phyloP scores from a whole-genome alignment of 2,888 invertebrate genomes.

The Podabrus alpinus region DNA sequence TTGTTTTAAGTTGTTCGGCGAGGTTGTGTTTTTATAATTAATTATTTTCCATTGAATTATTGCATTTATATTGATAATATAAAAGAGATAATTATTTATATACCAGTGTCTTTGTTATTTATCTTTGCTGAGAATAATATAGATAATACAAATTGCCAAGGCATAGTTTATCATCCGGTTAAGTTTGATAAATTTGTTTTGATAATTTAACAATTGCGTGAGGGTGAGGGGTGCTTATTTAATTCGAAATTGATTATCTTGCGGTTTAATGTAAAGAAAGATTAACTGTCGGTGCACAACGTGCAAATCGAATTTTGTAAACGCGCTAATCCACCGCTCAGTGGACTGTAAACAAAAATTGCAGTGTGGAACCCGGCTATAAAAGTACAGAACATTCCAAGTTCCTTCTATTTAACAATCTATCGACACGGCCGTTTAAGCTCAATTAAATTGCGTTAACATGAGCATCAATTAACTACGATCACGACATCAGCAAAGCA shows the following conservation, averaged over 20 bases:
- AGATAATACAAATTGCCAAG: neutral
- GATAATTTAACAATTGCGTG: neutral
- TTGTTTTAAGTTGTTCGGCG: neutral
- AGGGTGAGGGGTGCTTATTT: neutral
- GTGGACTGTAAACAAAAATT: neutral
- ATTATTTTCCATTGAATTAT: neutral
- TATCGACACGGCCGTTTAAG: neutral
- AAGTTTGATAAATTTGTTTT: neutral
- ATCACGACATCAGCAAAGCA: neutral
- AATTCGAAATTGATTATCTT: neutral
- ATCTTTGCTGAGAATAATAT: neutral
- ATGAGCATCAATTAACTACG: neutral
- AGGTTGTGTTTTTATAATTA: neutral
- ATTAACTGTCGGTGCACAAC: neutral
- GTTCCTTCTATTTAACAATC: neutral
- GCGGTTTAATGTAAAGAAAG: neutral
- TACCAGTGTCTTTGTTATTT: neutral
- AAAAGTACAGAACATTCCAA: no score
- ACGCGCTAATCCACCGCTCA: neutral
- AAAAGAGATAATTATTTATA: neutral
- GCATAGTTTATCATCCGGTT: neutral
- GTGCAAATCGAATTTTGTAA: neutral
- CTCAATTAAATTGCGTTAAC: neutral
- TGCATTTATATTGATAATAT: neutral
- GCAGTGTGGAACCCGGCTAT: neutral